Base-by-base conservation (phyloP, 37 sponge, comb jelly and placozoan species). In the Beroe ovata region DNA sequence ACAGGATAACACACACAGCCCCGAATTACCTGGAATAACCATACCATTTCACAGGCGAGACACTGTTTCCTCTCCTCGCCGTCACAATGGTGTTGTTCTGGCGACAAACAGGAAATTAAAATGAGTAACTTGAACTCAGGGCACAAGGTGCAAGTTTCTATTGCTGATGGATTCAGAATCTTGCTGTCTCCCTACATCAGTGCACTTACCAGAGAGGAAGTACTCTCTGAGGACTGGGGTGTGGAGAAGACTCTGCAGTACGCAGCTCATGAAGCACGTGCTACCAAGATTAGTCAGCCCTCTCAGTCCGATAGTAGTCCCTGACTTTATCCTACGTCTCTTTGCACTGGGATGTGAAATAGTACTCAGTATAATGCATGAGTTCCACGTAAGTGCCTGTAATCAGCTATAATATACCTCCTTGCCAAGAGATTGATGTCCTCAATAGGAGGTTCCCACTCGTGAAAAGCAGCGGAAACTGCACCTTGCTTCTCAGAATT, bases 181-280 rank as follows among this genome's bases (percentile, higher is more conserved):
- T n/a, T n/a, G n/a, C n/a, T n/a, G n/a, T n/a, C n/a, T n/a, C n/a
- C n/a, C n/a, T n/a, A n/a, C n/a, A n/a, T n/a, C n/a, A n/a, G n/a
- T n/a, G n/a, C n/a, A n/a, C n/a, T 92, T 89, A 54, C 92, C 95
- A 29, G 96, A 93, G 36, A 98, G 93, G 92, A 98, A 96, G 91
- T 89, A 98, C 64, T 98, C 95, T 35, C 99, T 39, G 28, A 98
- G 92, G 0, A 95, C 92, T 35, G 99, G 99, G 4, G 96, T 96
- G 90, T 98, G 99, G 0, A 93, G 91, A 69, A 98, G 90, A 0
- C 96, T 95, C 60, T 98, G 99, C 0, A 98, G 64, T 30, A 98
- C 93, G 60, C 93, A 94, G 91, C 92, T 98, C 99, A 98, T 98
- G 91, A 98, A 98, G 63, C 99, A 98, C 0, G 99, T 96, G 91